Conservation (phyloP, 2,888 invertebrate genomes). For the Cephus spinipes region DNA sequence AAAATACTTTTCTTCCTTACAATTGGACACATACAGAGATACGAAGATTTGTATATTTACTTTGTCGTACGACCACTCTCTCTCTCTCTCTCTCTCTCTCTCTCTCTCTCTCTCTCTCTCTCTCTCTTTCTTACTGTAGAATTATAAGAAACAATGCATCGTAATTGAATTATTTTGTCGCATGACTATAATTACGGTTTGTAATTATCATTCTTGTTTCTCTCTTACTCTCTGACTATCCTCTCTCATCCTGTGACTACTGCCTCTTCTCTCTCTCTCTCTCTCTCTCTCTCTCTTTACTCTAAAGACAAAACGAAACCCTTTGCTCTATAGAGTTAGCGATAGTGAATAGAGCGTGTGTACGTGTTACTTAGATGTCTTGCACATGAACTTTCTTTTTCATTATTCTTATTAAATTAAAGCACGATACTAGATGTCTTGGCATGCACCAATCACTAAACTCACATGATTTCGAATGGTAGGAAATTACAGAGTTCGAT, state of each 20-base stretch:
- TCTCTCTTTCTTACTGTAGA: too few relatives aligned
- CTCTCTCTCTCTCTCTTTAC: conserved; percentile 26
- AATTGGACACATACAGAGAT: too few relatives aligned
- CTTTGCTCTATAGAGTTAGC: conserved; percentile 51
- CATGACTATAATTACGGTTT: conserved; percentile 5
- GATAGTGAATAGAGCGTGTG: conserved; percentile 42
- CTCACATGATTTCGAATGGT: neutral
- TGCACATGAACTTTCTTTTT: conserved; percentile 59
- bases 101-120: too few relatives aligned
- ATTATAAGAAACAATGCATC: too few relatives aligned
- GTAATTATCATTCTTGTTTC: conserved; percentile 1
- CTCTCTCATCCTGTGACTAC: conserved; percentile 40
- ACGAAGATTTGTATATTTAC: too few relatives aligned
- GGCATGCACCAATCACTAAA: conserved; percentile 55
- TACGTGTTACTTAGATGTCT: conserved; percentile 64
- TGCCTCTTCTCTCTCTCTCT: conserved; percentile 30
- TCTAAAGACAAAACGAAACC: conserved; percentile 34
- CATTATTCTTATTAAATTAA: conserved; percentile 45
- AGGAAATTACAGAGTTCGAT: conserved; percentile 23
- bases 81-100: too few relatives aligned
- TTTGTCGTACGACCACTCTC: too few relatives aligned
- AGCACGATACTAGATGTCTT: conserved; percentile 60
- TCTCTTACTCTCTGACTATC: conserved; percentile 22
- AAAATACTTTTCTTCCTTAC: too few relatives aligned
- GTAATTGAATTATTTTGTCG: neutral